phyloP scores from a whole-genome alignment of 2,797 vertebrate genomes.

The Margarornis squamiger region DNA sequence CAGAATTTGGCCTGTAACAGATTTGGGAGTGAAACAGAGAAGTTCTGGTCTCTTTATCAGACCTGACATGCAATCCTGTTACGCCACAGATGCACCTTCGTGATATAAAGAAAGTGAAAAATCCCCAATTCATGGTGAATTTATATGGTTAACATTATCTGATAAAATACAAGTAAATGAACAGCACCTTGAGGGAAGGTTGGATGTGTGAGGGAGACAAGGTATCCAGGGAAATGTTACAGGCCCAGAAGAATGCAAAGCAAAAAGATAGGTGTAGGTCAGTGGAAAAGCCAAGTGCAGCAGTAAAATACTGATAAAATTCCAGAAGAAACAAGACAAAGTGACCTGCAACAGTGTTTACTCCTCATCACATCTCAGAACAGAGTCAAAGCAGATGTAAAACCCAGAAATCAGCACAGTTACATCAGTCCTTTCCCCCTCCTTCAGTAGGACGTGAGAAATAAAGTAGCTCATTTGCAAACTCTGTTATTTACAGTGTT shows the following conservation, averaged over 20 bases:
- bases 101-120: slow-evolving; percentile 35
- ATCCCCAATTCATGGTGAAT: background rate
- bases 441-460: background rate
- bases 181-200: background rate
- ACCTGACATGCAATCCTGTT: background rate
- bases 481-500: background rate
- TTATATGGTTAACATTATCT: slow-evolving; percentile 24
- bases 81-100: background rate
- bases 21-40: background rate
- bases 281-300: background rate
- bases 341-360: background rate
- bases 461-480: background rate
- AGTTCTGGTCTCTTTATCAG: slow-evolving; percentile 9
- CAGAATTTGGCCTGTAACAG: background rate
- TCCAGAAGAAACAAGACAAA: background rate
- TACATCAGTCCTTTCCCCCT: background rate
- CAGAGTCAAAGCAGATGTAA: background rate
- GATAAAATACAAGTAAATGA: slow-evolving; percentile 19
- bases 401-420: background rate
- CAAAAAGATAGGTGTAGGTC: background rate
- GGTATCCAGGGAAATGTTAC: background rate
- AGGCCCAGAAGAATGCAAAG: background rate
- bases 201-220: background rate
- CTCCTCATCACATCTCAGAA: background rate
- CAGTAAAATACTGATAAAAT: background rate